Evolutionary conservation across 2,888 invertebrate species (phyloP), one percentile per base, ranked within the genome.

Genomic region (Dendrolimus pini): DNA sequence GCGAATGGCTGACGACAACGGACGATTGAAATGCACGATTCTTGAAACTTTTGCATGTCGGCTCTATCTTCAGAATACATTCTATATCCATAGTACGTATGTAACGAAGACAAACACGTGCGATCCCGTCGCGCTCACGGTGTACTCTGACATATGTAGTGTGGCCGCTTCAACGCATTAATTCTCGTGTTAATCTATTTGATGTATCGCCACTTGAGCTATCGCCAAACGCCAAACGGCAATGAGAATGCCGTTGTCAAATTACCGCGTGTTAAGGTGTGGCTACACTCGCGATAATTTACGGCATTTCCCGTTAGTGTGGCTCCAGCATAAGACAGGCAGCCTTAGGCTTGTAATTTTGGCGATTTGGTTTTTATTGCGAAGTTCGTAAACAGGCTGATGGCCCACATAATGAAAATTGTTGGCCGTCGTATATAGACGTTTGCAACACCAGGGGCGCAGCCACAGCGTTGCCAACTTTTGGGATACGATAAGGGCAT

Each of bases 21-120:
- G 30, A 30, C 30, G 10, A 1, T 41, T 56, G 56, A 54, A 14
- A 3, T 56, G 1, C 53, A 7, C 47, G 47, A 9, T 9, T 47
- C 47, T 47, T 47, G 47, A 47, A 47, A 47, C 53, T 30, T 58
- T 58, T 58, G 47, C 52, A 54, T 55, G 3, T 54, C 54, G 57
- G 58, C 52, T 62, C 62, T 58, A 59, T 60, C 58, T 60, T 60
- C 56, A 59, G 60, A 57, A 62, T 59, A 58, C 60, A 59, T 55
- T 59, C 59, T 58, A 30, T 54, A 18, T 41, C 12, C 54, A 12
- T 41, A 41, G 54, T 57, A 57, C 52, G 14, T 52, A 30, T 30
- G 0, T 6, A 30, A 30, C 7, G 52, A 56, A 58, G 57, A 59
- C 52, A 52, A 42, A 53, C 54, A 57, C 54, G 54, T 54, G 47